Base-by-base conservation (phyloP, 2,113 vertebrate genomes). In the Ammodytes marinus region DNA sequence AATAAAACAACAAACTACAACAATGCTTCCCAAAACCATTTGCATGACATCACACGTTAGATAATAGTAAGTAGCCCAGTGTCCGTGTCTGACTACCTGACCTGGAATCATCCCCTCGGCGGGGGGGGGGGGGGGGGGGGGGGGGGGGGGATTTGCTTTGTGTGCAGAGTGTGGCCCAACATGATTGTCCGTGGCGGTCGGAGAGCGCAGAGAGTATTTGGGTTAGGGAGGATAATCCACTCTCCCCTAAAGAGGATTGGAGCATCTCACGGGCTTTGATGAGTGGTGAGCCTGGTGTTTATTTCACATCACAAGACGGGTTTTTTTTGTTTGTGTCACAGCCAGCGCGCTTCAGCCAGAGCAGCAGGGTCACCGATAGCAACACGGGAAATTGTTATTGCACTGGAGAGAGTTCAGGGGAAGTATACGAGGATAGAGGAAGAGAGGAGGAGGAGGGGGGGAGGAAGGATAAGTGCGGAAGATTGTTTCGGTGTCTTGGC, bases 191-290 rank as follows among this genome's bases (percentile, higher is more conserved):
- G 13, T 39, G 35, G 77, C 84, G 82, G 82, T 76, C 74, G 55
- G 82, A 79, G 81, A 88, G 86, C 73, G 2, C 69, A 79, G 81
- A 60, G 86, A 72, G 90, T 95, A 94, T 95, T 94, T 91, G 85
- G 92, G 89, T 91, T 93, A 92, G 88, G 75, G 73, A 47, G 83
- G 94, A 94, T 95, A 95, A 95, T 95, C 95, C 89, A 92, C 91
- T 94, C 91, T 87, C 89, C 87, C 92, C 75, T 85, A 94, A 95
- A 95, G 91, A 94, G 92, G 94, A 95, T 94, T 95, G 90, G 83
- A 84, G 78, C 81, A 84, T 92, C 86, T 89, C 88, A 79, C 70
- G 85, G 87, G 89, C 89, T 93, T 91, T 94, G 89, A 92, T 93
- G 91, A 94, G 83, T 90, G 63, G 82, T 93, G 88, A 90, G 88